Conservation (phyloP, 2,113 vertebrate genomes). For the Laticauda colubrina region DNA sequence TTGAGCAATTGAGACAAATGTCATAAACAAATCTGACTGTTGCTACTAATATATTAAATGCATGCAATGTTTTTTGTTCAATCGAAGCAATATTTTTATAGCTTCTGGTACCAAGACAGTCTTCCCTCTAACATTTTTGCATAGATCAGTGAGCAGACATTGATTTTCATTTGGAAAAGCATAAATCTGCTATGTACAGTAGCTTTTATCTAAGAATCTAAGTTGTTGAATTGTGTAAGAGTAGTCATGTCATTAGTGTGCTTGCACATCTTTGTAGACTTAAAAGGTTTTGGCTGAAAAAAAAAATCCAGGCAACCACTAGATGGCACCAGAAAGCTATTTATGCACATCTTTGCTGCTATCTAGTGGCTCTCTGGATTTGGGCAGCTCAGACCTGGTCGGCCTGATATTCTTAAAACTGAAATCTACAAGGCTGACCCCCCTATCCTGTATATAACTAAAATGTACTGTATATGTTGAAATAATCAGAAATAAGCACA, state of each 20-base stretch:
- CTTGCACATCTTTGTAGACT: background rate
- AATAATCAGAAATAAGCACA: background rate
- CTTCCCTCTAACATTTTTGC: background rate
- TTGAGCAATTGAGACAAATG: background rate
- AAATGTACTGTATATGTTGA: background rate
- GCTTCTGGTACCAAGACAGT: background rate
- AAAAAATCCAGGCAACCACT: background rate
- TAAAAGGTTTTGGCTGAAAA: background rate
- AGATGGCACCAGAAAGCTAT: background rate
- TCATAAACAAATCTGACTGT: background rate
- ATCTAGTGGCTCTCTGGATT: background rate
- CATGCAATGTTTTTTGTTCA: background rate
- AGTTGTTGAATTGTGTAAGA: background rate
- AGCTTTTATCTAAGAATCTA: background rate
- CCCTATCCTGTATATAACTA: background rate
- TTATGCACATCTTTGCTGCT: background rate
- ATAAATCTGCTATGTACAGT: background rate
- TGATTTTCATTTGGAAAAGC: background rate
- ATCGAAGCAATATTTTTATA: background rate
- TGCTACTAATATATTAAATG: background rate
- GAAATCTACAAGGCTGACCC: background rate
- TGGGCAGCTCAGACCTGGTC: background rate
- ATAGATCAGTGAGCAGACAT: background rate
- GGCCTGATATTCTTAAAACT: background rate
- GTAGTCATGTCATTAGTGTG: background rate